Conservation (phyloP, 2,888 invertebrate species). For the Erebia epiphron region DNA sequence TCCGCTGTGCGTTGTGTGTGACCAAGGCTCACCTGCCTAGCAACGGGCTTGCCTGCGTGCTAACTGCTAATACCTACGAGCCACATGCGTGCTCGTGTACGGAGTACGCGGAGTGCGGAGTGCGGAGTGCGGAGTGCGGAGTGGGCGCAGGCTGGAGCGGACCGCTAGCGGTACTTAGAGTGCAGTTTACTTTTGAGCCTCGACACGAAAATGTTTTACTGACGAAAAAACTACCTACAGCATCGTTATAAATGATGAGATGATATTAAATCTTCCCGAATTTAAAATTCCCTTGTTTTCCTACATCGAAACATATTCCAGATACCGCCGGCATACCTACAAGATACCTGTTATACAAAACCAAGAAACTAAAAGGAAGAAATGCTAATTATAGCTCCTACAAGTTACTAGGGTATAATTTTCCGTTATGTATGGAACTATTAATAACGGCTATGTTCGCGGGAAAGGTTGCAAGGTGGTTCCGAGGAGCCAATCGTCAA, state of each 20-base stretch:
- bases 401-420: background rate
- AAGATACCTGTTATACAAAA: too few species aligned
- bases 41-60: background rate
- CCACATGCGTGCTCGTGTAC: background rate
- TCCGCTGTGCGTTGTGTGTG: background rate
- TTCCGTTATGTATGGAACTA: constrained; percentile 1
- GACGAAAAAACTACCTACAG: background rate
- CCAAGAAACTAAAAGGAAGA: background rate
- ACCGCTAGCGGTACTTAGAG: background rate
- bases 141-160: background rate
- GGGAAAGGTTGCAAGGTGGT: too few species aligned
- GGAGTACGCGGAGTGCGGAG: background rate
- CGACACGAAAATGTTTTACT: background rate
- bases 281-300: too few species aligned
- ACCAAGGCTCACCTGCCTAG: background rate
- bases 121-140: background rate
- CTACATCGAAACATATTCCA: too few species aligned
- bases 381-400: background rate
- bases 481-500: too few species aligned
- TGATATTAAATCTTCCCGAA: too few species aligned
- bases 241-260: too few species aligned
- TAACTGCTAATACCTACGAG: background rate
- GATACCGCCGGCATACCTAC: too few species aligned
- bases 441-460: background rate
- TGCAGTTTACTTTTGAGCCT: too few species aligned